phyloP scores from a whole-genome alignment of 2,888 invertebrate species.

The Tribolium freemani region DNA sequence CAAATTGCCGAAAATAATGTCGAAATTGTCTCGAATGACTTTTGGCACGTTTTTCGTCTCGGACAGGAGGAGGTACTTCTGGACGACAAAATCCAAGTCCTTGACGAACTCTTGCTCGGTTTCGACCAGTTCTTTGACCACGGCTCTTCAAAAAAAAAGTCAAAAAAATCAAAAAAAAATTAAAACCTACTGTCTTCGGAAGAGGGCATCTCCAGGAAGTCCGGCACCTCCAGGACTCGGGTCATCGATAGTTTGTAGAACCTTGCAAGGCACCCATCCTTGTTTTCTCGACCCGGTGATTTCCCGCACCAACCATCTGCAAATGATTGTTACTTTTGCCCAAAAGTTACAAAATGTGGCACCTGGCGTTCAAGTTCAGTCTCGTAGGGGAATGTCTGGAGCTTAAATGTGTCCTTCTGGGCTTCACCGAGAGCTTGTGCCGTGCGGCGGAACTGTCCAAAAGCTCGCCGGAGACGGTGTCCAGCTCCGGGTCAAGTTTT shows the following conservation, averaged over 20 bases:
- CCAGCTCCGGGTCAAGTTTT: slow-evolving; percentile 75
- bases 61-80: slow-evolving; percentile 82
- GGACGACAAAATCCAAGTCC: slow-evolving; percentile 86
- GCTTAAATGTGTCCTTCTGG: slow-evolving; percentile 77
- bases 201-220: slow-evolving; percentile 74
- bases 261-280: slow-evolving; percentile 81
- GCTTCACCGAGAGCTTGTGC: slow-evolving; percentile 82
- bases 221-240: slow-evolving; percentile 63
- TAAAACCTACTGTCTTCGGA: slow-evolving; percentile 76
- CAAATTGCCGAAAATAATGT: slow-evolving; percentile 88
- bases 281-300: slow-evolving; percentile 76
- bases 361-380: slow-evolving; percentile 64
- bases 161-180: slow-evolving; percentile 8
- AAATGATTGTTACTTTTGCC: not conserved
- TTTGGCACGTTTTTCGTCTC: slow-evolving; percentile 78
- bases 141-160: slow-evolving; percentile 74
- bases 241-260: slow-evolving; percentile 66
- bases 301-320: slow-evolving; percentile 81
- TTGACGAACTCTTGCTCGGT: slow-evolving; percentile 93
- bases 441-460: slow-evolving; percentile 82
- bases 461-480: slow-evolving; percentile 72
- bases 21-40: slow-evolving; percentile 84
- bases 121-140: slow-evolving; percentile 88
- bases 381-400: slow-evolving; percentile 69
- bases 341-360: not conserved